These are phyloP conservation scores for Bradysia coprophila DNA, from an alignment of 1,140 invertebrate genomes.

Conservation along the genomic window DNA sequence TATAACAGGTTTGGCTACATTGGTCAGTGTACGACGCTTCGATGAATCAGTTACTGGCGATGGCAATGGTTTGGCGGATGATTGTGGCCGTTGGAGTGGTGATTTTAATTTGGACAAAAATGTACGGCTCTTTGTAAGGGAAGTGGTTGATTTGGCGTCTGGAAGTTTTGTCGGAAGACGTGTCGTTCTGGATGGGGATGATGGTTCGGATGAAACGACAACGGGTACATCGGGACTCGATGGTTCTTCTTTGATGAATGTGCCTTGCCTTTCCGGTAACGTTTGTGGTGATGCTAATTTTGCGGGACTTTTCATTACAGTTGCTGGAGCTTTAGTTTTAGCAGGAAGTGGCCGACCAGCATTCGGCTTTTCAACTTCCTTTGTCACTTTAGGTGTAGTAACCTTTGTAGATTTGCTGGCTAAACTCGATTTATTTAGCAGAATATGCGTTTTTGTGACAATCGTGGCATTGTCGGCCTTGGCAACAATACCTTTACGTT, in stretches of 20 bases:
- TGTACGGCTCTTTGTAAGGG: background rate
- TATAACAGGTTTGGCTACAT: constrained; percentile 18
- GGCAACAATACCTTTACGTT: constrained; percentile 4
- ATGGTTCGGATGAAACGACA: constrained; percentile 20
- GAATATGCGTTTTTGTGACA: constrained; percentile 5
- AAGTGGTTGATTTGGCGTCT: constrained; percentile 7
- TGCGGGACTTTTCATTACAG: constrained; percentile 14
- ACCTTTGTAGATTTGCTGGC: constrained; percentile 5
- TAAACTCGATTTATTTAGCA: constrained; percentile 6
- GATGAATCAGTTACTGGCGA: background rate
- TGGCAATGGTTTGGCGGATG: background rate
- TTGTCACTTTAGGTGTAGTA: constrained; percentile 2
- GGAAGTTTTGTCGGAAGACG: constrained; percentile 22
- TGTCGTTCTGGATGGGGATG: constrained; percentile 25
- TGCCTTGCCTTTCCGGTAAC: constrained; percentile 58
- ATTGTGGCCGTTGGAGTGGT: background rate
- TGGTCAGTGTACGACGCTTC: background rate
- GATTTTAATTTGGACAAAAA: constrained; percentile 1
- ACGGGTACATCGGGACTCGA: constrained; percentile 25
- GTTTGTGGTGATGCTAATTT: constrained; percentile 12
- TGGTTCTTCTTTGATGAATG: constrained; percentile 69
- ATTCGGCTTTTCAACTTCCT: constrained; percentile 13
- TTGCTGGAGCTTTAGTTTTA: constrained; percentile 7
- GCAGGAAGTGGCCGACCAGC: constrained; percentile 3
- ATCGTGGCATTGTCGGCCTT: constrained; percentile 9